Percentiles rank a stretch among this genome's conserved stretches.
phyloP scores from a whole-genome alignment of 2,888 invertebrate species.

The Ganaspis brasiliensis region DNA sequence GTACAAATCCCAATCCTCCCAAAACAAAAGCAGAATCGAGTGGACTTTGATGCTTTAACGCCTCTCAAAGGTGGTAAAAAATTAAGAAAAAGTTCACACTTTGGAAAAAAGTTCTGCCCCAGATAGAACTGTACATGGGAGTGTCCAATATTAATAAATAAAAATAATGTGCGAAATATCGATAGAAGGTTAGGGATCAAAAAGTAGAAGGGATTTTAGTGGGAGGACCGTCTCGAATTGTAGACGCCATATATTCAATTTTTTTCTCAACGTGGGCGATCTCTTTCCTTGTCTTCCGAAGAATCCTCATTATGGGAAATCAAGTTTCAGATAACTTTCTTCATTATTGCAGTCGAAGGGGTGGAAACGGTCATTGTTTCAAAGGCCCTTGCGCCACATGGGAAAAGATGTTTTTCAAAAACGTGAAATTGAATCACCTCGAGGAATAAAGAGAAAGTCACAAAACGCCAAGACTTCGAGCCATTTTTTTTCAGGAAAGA shows the following conservation, averaged over 20 bases:
- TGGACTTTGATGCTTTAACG: not conserved
- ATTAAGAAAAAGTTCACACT: conserved; percentile 34
- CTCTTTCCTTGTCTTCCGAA: conserved; percentile 22
- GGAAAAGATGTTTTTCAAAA: conserved; percentile 28
- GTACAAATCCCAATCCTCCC: conserved; percentile 36
- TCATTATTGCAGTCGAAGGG: conserved; percentile 22
- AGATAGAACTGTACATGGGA: conserved; percentile 26
- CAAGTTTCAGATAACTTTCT: conserved; percentile 35
- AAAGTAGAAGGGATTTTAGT: conserved; percentile 22
- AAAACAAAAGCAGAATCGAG: conserved; percentile 23
- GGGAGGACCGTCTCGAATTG: conserved; percentile 36
- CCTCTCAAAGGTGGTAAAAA: conserved; percentile 11
- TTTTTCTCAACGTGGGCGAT: conserved; percentile 41
- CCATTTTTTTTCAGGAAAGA: not conserved
- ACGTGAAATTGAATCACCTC: conserved; percentile 33
- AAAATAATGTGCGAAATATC: conserved; percentile 36
- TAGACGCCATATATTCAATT: conserved; percentile 22
- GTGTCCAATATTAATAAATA: conserved; percentile 39
- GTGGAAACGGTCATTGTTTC: conserved; percentile 37
- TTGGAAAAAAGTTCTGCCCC: not conserved
- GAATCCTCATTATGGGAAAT: conserved; percentile 30
- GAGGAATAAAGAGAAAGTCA: conserved; percentile 9
- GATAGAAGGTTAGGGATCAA: conserved; percentile 2
- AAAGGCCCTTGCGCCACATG: conserved; percentile 17
- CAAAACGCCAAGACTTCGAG: not conserved